Conservation (phyloP, 2,888 invertebrate genomes). For the Coecobrya sp. region DNA sequence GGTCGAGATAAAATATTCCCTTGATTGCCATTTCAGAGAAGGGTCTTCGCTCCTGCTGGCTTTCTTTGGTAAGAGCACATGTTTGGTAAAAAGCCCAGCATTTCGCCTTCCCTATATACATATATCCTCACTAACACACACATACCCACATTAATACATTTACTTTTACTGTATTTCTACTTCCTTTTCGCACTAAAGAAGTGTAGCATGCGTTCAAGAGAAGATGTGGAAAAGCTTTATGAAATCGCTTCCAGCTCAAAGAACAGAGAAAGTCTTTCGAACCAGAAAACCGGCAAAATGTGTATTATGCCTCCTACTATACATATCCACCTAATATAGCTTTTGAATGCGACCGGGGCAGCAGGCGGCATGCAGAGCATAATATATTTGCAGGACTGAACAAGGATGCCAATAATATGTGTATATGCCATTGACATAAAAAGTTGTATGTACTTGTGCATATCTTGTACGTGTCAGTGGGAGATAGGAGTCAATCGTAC, state of each 20-base stretch:
- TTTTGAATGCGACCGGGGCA: conserved; percentile 48
- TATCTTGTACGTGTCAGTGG: conserved; percentile 71
- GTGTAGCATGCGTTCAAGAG: neutral
- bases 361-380: neutral
- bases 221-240: conserved; percentile 36
- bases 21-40: conserved; percentile 82
- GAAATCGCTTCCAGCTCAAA: conserved; percentile 65
- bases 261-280: conserved; percentile 37
- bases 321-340: conserved; percentile 39
- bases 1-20: conserved; percentile 83
- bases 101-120: neutral
- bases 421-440: conserved; percentile 60
- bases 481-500: conserved; percentile 74
- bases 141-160: neutral
- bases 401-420: conserved; percentile 24
- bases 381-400: conserved; percentile 35
- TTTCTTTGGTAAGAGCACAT: conserved; percentile 1
- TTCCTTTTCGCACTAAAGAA: neutral
- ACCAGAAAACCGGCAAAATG: conserved; percentile 32
- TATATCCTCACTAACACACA: neutral
- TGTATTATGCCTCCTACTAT: too few species aligned
- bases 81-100: neutral
- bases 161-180: neutral
- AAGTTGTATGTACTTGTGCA: conserved; percentile 41
- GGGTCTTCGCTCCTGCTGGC: conserved; percentile 27